phyloP scores from a whole-genome alignment of 1,140 invertebrate species.

The Meloidogyne chitwoodi region DNA sequence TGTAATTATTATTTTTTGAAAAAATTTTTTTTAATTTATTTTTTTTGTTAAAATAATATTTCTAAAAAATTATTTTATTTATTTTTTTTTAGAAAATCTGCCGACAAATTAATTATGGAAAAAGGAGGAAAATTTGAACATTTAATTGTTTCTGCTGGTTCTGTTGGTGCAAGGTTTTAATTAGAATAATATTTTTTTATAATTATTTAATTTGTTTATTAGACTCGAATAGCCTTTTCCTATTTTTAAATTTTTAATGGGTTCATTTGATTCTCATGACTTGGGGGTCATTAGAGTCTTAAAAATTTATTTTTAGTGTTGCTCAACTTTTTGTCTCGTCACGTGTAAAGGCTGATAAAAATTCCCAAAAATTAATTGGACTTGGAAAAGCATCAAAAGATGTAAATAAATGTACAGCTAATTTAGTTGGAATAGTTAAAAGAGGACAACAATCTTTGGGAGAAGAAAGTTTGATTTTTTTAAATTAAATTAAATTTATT shows the following conservation, averaged over 20 bases:
- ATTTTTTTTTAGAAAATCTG: slow-evolving; percentile 67
- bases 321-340: slow-evolving; percentile 93
- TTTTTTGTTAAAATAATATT: background rate
- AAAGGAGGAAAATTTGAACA: slow-evolving; percentile 74
- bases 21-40: slow-evolving; percentile 1
- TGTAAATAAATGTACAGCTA: slow-evolving; percentile 82
- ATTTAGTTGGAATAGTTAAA: slow-evolving; percentile 86
- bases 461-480: slow-evolving; percentile 69
- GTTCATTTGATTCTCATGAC: background rate
- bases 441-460: slow-evolving; percentile 78
- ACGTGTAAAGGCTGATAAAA: slow-evolving; percentile 79
- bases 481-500: background rate
- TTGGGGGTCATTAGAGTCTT: background rate
- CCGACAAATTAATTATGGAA: slow-evolving; percentile 38
- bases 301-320: slow-evolving; percentile 63
- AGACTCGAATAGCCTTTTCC: too few relatives aligned
- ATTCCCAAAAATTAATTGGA: slow-evolving; percentile 73
- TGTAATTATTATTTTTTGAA: slow-evolving; percentile 27
- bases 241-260: background rate
- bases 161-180: slow-evolving; percentile 80
- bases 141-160: slow-evolving; percentile 89
- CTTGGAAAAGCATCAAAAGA: slow-evolving; percentile 78
- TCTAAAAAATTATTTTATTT: background rate
- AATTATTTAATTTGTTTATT: background rate
- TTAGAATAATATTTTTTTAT: background rate